Base-by-base conservation (phyloP, 2,113 vertebrate species). In the Siphamia tubifer region DNA sequence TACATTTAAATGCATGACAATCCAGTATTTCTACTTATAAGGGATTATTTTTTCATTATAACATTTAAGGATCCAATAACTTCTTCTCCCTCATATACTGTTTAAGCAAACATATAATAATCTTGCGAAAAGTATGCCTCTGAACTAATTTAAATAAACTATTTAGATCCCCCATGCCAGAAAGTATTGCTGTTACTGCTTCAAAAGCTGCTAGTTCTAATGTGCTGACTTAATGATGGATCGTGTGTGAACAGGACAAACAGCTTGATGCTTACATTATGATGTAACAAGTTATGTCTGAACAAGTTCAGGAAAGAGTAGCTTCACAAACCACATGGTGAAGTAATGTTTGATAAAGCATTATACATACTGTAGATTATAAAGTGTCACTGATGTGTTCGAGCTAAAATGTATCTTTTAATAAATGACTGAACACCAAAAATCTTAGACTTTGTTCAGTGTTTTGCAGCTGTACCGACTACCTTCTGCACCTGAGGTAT, bases 241-340 rank as follows among this genome's bases (percentile, higher is more conserved):
- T 75, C 55, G 31, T 23, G 53, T 76, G 60, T 34, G 43, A 75
- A 75, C 58, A 58, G 53, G 53, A 53, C 35, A 31, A 40, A 49
- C 25, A 19, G 48, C 39, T 12, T 42, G 10, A 23, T 3, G 43
- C 21, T 55, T 39, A 13, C 24, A 65, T 60, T 63, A 36, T 55
- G 42, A 68, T 23, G 47, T 49, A 25, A 73, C 13, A 1, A 10
- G 43, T 32, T 61, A 32, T 38, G 64, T 57, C 44, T 43, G 32
- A 61, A 34, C 48, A 62, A 30, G 40, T 49, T 32, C 6, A 10
- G 31, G 44, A 62, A 66, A 40, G 48, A 56, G 35, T 21, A 28
- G 35, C 40, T 43, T 36, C 19, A 51, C 10, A 20, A 53, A n/a
- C 40, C 32, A 28, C 40, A 30, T 23, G 2, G 8, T 21, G 35